Base-by-base conservation (phyloP, 2,888 invertebrate species). In the Lycocerus yunnanus region DNA sequence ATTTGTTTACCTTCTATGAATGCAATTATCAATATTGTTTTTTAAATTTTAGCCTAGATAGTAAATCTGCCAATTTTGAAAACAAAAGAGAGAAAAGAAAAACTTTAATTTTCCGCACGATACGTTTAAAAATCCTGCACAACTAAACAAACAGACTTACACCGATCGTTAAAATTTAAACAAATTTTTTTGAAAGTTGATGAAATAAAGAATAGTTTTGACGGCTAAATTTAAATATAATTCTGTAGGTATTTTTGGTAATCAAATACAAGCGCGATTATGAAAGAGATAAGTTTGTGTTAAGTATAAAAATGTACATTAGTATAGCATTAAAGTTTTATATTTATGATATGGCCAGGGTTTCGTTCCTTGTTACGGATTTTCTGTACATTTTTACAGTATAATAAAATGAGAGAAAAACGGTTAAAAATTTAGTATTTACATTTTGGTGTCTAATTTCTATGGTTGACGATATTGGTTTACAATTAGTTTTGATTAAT, bases 401-500 rank as follows among this genome's bases (percentile, higher is more conserved):
- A 43, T 43, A 43, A 43, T 43, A 43, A 43, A 43, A 43, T 43
- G 8, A n/a, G 43, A 43, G 43, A 43, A 6, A 43, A 43, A 43
- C 43, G n/a, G 43, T 43, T 43, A 43, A 43, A 43, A 43, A 27
- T 20, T 66, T 58, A 65, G 65, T 65, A 61, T 65, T 66, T 65
- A 58, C 58, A 71, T 20, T 20, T 66, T 20, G 18, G 18, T 60
- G 21, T 20, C 16, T 71, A 66, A 58, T 63, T 66, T 27, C 71
- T 65, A 65, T 59, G 21, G 69, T 58, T 65, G 66, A 66, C 69
- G 18, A 67, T 72, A 60, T 15, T 61, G 71, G 61, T 63, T 66
- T 58, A 71, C 70, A 75, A 75, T 69, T 75, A 72, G 72, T 73
- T 75, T 73, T 78, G 77, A 78, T 78, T 77, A 77, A 78, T 78